Evolutionary conservation across 2,113 vertebrate species (phyloP).

Genomic region (Lepisosteus oculatus): DNA sequence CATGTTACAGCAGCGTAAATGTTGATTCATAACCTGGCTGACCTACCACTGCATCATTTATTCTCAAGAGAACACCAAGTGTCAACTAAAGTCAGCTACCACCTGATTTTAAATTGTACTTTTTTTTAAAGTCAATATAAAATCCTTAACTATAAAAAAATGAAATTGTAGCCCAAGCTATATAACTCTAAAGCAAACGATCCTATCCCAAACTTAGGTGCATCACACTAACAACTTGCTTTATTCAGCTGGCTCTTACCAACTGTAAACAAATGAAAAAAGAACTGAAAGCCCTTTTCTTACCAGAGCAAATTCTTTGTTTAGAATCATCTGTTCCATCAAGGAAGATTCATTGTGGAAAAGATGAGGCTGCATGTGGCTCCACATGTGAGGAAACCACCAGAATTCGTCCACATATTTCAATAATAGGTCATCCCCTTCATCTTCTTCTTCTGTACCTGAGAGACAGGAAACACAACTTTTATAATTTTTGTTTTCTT

Average conservation of each 20-base stretch:
- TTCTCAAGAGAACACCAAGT: not conserved
- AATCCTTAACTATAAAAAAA: too few species aligned
- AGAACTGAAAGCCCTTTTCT: slow-evolving; percentile 38
- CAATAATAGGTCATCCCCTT: slow-evolving; percentile 85
- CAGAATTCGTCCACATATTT: slow-evolving; percentile 91
- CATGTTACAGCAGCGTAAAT: not conserved
- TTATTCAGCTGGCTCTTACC: too few species aligned
- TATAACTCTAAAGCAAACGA: not conserved
- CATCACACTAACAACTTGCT: too few species aligned
- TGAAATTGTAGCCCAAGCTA: not conserved
- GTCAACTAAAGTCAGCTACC: not conserved
- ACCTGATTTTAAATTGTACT: slow-evolving; percentile 11
- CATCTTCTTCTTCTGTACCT: slow-evolving; percentile 89
- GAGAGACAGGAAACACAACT: not conserved
- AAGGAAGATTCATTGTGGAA: slow-evolving; percentile 94
- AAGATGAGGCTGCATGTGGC: slow-evolving; percentile 97
- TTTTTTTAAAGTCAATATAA: not conserved
- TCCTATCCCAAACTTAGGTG: too few species aligned
- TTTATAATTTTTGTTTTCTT: too few species aligned
- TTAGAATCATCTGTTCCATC: slow-evolving; percentile 96
- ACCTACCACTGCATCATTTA: not conserved
- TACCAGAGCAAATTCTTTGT: slow-evolving; percentile 96
- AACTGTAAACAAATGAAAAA: too few species aligned
- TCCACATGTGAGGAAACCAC: slow-evolving; percentile 99
- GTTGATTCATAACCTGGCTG: not conserved